phyloP scores from a whole-genome alignment of 2,888 invertebrate species.

The Netelia melanura region DNA sequence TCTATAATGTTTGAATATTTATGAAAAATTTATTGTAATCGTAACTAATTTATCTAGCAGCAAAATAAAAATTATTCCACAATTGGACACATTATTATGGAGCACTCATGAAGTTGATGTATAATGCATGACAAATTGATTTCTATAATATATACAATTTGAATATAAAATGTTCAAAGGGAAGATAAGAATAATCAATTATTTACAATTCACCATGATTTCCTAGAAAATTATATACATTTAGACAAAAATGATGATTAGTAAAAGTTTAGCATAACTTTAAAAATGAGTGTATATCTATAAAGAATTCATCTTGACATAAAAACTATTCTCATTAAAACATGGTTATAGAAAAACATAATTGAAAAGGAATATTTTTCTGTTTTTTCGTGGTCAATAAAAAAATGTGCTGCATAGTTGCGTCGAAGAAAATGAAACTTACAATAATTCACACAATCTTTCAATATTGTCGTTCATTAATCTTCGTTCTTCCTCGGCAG shows the following conservation, averaged over 20 bases:
- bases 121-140: background rate
- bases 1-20: too few species aligned
- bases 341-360: background rate
- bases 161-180: background rate
- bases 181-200: background rate
- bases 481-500: constrained; percentile 43
- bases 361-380: background rate
- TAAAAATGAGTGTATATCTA: background rate
- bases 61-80: too few species aligned
- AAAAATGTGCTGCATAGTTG: background rate
- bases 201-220: background rate
- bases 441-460: background rate
- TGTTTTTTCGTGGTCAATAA: background rate
- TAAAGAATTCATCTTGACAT: background rate
- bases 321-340: background rate
- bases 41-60: too few species aligned
- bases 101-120: background rate
- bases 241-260: background rate
- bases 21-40: too few species aligned
- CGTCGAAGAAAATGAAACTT: background rate
- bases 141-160: background rate
- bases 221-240: background rate
- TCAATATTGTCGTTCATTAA: constrained; percentile 32
- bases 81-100: background rate
- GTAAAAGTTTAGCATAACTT: background rate